phyloP scores from a whole-genome alignment of 2,113 vertebrate genomes.

The Pristiophorus japonicus region DNA sequence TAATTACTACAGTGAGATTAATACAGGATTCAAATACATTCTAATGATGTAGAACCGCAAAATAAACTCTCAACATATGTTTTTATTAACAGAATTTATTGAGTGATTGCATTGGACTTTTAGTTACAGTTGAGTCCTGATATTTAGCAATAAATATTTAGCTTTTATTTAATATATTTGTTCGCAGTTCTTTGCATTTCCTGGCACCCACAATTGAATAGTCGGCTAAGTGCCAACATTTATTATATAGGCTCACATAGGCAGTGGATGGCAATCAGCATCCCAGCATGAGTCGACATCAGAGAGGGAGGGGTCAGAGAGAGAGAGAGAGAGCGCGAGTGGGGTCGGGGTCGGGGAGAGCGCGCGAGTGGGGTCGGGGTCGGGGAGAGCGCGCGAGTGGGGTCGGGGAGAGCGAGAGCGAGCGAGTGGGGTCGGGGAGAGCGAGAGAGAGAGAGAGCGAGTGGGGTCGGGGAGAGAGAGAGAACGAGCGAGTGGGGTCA shows the following conservation, averaged over 20 bases:
- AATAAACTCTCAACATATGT: slow-evolving; percentile 17
- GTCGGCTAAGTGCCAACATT: neutral
- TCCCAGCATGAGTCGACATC: neutral
- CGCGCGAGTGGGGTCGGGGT: too few relatives aligned
- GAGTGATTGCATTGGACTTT: neutral
- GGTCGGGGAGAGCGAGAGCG: too few relatives aligned
- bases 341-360: too few relatives aligned
- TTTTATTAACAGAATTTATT: slow-evolving; percentile 7
- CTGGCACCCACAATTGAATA: neutral
- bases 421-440: too few relatives aligned
- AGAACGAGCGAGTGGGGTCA: too few relatives aligned
- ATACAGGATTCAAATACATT: slow-evolving; percentile 12
- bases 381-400: too few relatives aligned
- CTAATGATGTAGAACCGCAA: slow-evolving; percentile 11
- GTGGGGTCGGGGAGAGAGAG: too few relatives aligned
- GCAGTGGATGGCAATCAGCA: neutral
- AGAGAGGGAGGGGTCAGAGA: neutral
- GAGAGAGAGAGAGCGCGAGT: too few relatives aligned
- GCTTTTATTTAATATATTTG: neutral
- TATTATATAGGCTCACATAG: neutral
- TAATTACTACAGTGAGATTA: neutral
- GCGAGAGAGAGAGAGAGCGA: too few relatives aligned
- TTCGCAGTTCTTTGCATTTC: too few relatives aligned
- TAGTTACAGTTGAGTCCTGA: neutral
- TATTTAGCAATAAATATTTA: neutral